Conservation (phyloP, 2,888 invertebrate species). For the Lacanobia oleracea region DNA sequence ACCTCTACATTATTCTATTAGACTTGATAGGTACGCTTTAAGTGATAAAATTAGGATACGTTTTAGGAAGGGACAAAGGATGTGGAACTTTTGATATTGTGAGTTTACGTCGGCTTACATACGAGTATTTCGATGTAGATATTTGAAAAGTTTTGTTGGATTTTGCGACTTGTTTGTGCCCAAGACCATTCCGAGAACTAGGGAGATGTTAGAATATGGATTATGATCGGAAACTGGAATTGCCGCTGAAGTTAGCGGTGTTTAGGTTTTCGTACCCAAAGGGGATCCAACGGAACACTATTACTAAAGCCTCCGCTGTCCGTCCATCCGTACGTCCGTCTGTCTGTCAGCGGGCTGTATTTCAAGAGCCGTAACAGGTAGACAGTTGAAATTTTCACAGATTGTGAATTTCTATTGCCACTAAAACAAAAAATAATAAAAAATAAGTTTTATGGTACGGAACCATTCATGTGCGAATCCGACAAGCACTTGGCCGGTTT, state of each 20-base stretch:
- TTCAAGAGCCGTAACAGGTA: too few species aligned
- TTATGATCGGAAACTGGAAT: not conserved
- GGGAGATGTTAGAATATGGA: not conserved
- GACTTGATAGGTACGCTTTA: constrained; percentile 52
- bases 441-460: too few species aligned
- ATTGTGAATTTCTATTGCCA: too few species aligned
- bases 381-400: too few species aligned
- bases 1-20: constrained; percentile 58
- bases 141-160: constrained; percentile 15
- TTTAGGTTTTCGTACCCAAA: not conserved
- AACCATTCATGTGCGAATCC: too few species aligned
- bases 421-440: too few species aligned
- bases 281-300: too few species aligned
- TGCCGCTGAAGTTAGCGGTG: not conserved
- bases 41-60: constrained; percentile 44
- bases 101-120: not conserved
- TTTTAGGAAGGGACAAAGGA: constrained; percentile 18
- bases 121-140: constrained; percentile 18
- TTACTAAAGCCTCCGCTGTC: too few species aligned
- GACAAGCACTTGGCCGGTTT: too few species aligned
- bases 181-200: not conserved
- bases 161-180: not conserved
- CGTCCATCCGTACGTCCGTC: too few species aligned
- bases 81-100: constrained; percentile 18
- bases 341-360: too few species aligned